Conservation (phyloP, 2,888 invertebrate species). For the Leptopterna dolabrata region DNA sequence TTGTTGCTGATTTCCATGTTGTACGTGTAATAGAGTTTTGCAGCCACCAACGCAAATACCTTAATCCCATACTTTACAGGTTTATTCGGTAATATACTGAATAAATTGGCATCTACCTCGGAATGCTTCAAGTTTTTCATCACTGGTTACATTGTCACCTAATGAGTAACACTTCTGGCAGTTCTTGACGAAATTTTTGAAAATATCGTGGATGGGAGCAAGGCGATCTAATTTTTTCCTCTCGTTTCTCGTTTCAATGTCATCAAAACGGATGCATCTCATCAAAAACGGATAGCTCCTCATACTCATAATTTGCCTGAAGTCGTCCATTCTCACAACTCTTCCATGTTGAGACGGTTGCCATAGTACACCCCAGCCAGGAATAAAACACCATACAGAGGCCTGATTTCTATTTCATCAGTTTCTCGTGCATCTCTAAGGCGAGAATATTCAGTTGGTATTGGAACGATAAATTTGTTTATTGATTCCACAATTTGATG, state of each 20-base stretch:
- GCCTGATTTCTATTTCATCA: conserved; percentile 58
- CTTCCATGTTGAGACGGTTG: conserved; percentile 59
- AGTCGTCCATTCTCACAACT: conserved; percentile 63
- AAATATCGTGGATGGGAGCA: conserved; percentile 63
- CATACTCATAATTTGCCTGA: conserved; percentile 63
- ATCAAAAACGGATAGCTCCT: conserved; percentile 61
- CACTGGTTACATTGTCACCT: conserved; percentile 61
- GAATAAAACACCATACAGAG: conserved; percentile 60
- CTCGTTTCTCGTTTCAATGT: neutral
- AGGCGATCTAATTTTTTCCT: conserved; percentile 58
- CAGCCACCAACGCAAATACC: conserved; percentile 62
- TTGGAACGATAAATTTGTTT: too few relatives aligned
- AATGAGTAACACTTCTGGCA: conserved; percentile 61
- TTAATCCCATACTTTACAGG: conserved; percentile 64
- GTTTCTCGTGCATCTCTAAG: conserved; percentile 60
- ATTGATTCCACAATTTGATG: too few relatives aligned
- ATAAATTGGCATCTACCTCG: conserved; percentile 62
- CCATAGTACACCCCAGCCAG: conserved; percentile 39
- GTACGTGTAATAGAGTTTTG: conserved; percentile 49
- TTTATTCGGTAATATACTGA: conserved; percentile 64
- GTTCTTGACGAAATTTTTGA: conserved; percentile 63
- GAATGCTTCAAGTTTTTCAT: conserved; percentile 63
- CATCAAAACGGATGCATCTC: conserved; percentile 24
- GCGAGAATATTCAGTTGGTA: too few relatives aligned
- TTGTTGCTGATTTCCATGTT: conserved; percentile 59